Percentiles rank a stretch among this genome's conserved stretches.
phyloP scores from a whole-genome alignment of 2,797 vertebrate genomes.

The Bothrops alternatus region DNA sequence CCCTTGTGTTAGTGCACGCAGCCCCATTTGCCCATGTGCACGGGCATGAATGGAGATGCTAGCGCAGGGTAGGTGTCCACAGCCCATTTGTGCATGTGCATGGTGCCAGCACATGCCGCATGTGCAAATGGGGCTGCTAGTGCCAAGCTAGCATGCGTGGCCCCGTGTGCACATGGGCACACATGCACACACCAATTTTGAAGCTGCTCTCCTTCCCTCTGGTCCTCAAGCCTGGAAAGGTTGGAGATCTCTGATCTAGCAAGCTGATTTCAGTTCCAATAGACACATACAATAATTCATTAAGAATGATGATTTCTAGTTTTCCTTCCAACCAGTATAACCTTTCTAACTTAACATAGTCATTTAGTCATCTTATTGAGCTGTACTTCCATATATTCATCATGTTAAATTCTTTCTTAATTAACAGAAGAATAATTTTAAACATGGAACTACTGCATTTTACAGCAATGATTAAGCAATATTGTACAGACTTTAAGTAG shows the following conservation, averaged over 20 bases:
- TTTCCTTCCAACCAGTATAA: background rate
- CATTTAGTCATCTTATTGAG: background rate
- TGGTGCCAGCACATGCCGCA: too few species aligned
- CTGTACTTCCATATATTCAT: background rate
- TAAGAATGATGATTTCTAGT: background rate
- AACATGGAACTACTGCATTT: background rate
- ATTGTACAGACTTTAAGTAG: background rate
- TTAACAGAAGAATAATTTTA: background rate
- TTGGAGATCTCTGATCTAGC: background rate
- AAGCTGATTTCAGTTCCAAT: background rate
- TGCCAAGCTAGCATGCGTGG: too few species aligned
- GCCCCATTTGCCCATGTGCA: too few species aligned
- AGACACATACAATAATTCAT: background rate
- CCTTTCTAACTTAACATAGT: background rate
- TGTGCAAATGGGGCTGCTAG: too few species aligned
- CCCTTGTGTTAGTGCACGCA: too few species aligned
- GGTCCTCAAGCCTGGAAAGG: too few species aligned
- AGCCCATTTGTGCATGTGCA: too few species aligned
- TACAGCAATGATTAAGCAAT: background rate
- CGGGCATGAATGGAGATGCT: too few species aligned
- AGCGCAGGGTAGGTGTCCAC: too few species aligned
- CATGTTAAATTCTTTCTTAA: background rate
- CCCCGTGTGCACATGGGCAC: too few species aligned
- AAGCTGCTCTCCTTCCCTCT: too few species aligned
- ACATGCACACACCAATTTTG: too few species aligned